These are phyloP conservation scores for Camelus bactrianus DNA, from an alignment of 2,113 vertebrate genomes.

Conservation along the genomic window DNA sequence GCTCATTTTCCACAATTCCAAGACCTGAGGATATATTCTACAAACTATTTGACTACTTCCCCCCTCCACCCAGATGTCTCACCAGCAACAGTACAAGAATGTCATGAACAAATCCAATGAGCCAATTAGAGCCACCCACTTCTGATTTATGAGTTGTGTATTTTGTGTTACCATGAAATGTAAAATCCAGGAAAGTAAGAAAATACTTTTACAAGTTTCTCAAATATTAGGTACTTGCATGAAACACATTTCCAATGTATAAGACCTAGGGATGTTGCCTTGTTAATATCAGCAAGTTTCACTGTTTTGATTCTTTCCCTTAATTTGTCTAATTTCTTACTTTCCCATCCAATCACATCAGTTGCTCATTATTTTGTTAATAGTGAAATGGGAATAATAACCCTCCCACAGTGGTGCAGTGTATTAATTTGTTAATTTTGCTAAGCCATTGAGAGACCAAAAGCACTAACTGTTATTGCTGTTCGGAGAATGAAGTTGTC, in stretches of 20 bases:
- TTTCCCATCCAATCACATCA: conserved; percentile 31
- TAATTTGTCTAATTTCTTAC: conserved; percentile 27
- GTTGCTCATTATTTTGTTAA: conserved; percentile 57
- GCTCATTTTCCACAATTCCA: not conserved
- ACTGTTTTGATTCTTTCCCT: not conserved
- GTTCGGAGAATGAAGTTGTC: conserved; percentile 55
- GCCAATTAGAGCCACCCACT: not conserved
- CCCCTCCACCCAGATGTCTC: too few relatives aligned
- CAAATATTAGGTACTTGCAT: not conserved
- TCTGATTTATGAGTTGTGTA: not conserved
- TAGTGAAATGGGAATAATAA: conserved; percentile 65
- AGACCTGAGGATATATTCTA: not conserved
- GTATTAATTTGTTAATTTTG: conserved; percentile 74
- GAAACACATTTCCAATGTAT: not conserved
- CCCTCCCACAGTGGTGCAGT: not conserved
- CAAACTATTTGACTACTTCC: not conserved
- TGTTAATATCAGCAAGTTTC: conserved; percentile 16
- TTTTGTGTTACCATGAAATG: not conserved
- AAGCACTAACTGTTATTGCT: conserved; percentile 57
- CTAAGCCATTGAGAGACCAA: conserved; percentile 34
- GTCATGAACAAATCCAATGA: not conserved
- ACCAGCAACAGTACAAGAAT: not conserved
- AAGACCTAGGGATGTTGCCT: not conserved
- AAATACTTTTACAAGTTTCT: not conserved
- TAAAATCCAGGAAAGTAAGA: not conserved